These are phyloP conservation scores for Rhodinocichla rosea DNA, from an alignment of 2,113 vertebrate genomes.

Conservation along the genomic window DNA sequence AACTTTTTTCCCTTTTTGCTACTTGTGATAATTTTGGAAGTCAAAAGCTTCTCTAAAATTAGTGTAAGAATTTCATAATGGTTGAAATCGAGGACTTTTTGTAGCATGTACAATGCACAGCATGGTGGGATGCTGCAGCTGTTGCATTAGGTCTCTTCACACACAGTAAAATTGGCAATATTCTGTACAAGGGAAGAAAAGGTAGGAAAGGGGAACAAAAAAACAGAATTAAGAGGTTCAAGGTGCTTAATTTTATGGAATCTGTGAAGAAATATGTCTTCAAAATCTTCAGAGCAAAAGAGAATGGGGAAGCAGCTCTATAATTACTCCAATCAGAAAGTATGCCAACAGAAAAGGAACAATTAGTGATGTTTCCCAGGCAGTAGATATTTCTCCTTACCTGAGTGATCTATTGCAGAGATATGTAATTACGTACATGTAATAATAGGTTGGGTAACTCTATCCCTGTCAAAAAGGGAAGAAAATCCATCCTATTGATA, in stretches of 20 bases:
- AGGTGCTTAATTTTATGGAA: neutral
- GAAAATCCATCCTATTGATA: constrained; percentile 73
- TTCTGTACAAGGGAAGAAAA: neutral
- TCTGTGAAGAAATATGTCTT: constrained; percentile 42
- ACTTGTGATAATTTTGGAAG: neutral
- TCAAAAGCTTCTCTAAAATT: neutral
- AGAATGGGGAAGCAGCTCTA: constrained; percentile 25
- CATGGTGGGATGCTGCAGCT: neutral
- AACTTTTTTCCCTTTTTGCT: neutral
- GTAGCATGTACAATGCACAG: too few relatives aligned
- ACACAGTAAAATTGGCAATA: too few relatives aligned
- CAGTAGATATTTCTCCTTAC: constrained; percentile 61
- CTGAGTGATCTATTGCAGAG: constrained; percentile 59
- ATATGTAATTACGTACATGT: constrained; percentile 73
- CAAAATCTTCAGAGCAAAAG: constrained; percentile 22
- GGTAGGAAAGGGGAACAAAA: neutral
- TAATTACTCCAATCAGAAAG: constrained; percentile 70
- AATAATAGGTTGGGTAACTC: constrained; percentile 72
- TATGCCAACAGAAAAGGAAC: constrained; percentile 62
- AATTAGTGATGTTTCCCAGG: constrained; percentile 69
- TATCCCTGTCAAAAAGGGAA: constrained; percentile 65
- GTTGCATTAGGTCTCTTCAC: neutral
- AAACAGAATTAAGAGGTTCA: neutral
- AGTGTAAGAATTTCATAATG: neutral
- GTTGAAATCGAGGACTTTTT: neutral